phyloP scores from a whole-genome alignment of 2,797 vertebrate species.

The Anguilla megastoma region DNA sequence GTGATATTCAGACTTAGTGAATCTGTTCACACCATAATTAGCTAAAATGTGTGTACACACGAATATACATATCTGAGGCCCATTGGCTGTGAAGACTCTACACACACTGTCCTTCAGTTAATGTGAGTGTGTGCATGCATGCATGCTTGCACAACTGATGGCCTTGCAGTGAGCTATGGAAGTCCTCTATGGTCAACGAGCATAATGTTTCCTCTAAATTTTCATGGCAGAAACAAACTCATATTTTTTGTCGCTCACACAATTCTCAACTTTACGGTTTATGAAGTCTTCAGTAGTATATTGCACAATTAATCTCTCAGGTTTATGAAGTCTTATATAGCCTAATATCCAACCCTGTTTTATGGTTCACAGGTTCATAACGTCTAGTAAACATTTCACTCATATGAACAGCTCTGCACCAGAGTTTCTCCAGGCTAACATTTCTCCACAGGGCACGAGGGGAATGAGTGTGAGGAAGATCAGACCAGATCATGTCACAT shows the following conservation, averaged over 20 bases:
- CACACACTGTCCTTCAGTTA: background rate
- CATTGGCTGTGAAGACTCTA: background rate
- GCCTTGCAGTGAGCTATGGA: background rate
- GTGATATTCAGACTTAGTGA: background rate
- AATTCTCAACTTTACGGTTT: background rate
- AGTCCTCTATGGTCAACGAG: background rate
- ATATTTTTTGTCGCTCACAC: background rate
- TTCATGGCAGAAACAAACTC: background rate
- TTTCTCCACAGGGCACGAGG: background rate
- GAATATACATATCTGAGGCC: background rate
- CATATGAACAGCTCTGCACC: background rate
- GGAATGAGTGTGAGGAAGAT: conserved; percentile 14
- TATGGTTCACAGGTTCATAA: background rate
- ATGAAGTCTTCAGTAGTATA: background rate
- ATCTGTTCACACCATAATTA: background rate
- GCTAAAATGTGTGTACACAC: background rate
- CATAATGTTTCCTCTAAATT: background rate
- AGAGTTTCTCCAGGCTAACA: conserved; percentile 9
- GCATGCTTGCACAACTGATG: background rate
- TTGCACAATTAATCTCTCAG: background rate
- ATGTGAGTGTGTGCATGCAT: background rate
- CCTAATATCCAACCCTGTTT: background rate
- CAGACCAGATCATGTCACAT: background rate
- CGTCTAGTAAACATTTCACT: background rate
- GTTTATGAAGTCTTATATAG: background rate